Percentiles rank a stretch among this genome's conserved stretches.
phyloP scores from a whole-genome alignment of 2,888 invertebrate species.

The Gasteruption jaculator region DNA sequence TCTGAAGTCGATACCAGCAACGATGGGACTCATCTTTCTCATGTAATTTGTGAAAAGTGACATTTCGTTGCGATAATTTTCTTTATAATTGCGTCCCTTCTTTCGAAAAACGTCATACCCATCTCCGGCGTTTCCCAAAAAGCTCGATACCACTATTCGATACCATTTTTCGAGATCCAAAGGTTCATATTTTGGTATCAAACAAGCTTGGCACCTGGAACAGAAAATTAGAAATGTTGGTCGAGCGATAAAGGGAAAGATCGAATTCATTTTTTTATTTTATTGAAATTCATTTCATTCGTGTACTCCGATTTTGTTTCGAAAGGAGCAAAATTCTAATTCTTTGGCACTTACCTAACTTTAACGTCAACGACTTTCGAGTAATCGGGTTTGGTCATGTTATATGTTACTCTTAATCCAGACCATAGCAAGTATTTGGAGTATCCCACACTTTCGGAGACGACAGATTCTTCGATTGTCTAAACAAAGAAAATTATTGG shows the following conservation, averaged over 20 bases:
- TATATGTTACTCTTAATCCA: conserved; percentile 35
- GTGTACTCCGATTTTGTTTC: background rate
- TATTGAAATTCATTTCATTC: background rate
- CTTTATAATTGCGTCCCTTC: conserved; percentile 53
- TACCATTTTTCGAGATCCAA: conserved; percentile 59
- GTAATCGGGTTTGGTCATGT: conserved; percentile 20
- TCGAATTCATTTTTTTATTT: background rate
- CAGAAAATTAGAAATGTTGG: background rate
- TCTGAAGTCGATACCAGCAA: conserved; percentile 57
- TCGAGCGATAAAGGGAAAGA: conserved; percentile 3
- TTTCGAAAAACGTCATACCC: conserved; percentile 58
- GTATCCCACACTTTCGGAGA: conserved; percentile 9
- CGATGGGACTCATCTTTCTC: conserved; percentile 52
- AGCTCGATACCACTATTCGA: conserved; percentile 58
- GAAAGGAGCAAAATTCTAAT: background rate
- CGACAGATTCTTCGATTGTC: conserved; percentile 30
- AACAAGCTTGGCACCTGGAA: conserved; percentile 61
- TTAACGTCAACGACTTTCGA: conserved; percentile 28
- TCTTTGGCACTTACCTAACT: conserved; percentile 30
- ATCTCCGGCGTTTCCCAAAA: conserved; percentile 61
- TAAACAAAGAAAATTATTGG: conserved; percentile 13
- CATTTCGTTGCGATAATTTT: conserved; percentile 56
- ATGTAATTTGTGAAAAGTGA: conserved; percentile 57
- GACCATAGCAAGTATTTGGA: conserved; percentile 34
- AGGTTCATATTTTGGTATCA: conserved; percentile 60